Evolutionary conservation across 2,888 invertebrate genomes (phyloP).

Genomic region (Cecidostiba fungosa): DNA sequence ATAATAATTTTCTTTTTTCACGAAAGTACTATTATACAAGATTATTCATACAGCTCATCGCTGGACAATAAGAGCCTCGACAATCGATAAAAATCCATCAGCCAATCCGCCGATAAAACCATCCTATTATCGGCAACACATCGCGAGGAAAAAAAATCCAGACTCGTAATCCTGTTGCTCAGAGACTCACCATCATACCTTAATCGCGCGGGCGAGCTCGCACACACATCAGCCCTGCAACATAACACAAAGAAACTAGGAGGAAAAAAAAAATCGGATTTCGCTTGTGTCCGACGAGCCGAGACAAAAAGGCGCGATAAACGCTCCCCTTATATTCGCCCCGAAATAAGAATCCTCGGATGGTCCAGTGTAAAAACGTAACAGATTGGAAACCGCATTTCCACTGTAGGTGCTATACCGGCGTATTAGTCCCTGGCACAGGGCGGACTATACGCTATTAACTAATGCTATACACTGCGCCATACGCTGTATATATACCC

Average conservation of each 20-base stretch:
- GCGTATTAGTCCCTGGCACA: slow-evolving; percentile 73
- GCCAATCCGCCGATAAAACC: neutral
- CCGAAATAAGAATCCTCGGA: slow-evolving; percentile 38
- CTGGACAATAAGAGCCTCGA: neutral
- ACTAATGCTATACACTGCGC: slow-evolving; percentile 77
- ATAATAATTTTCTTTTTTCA: neutral
- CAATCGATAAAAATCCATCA: slow-evolving; percentile 3
- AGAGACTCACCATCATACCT: neutral
- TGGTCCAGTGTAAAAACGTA: slow-evolving; percentile 74
- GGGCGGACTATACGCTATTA: slow-evolving; percentile 75
- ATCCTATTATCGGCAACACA: neutral
- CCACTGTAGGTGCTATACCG: slow-evolving; percentile 66
- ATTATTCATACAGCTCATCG: neutral
- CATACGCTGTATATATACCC: slow-evolving; percentile 72
- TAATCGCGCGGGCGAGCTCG: slow-evolving; percentile 6
- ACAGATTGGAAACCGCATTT: slow-evolving; percentile 80
- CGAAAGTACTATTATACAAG: neutral
- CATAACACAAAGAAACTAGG: slow-evolving; percentile 25
- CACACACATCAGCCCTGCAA: neutral
- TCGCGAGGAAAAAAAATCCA: slow-evolving; percentile 22
- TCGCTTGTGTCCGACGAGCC: neutral
- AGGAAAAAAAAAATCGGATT: slow-evolving; percentile 51
- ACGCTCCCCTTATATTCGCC: slow-evolving; percentile 27
- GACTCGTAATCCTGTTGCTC: slow-evolving; percentile 46
- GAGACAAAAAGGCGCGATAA: slow-evolving; percentile 61